These are phyloP conservation scores for Cylloceria caligata DNA, from an alignment of 2,888 invertebrate species.

Conservation along the genomic window DNA sequence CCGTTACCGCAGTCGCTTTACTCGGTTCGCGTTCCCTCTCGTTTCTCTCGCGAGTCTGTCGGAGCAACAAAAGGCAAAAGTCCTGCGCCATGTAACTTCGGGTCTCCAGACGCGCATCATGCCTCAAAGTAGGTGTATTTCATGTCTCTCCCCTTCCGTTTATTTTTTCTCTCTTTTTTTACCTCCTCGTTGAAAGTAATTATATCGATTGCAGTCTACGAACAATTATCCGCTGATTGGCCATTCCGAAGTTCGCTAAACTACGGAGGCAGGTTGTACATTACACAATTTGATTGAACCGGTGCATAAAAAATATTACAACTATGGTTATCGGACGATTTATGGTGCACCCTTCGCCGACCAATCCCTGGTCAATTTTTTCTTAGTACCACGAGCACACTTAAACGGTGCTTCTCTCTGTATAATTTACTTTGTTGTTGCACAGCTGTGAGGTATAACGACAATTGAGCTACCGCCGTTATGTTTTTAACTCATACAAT, in stretches of 20 bases:
- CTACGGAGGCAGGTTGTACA: not conserved
- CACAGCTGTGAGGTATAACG: constrained; percentile 5
- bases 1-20: constrained; percentile 78
- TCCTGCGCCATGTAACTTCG: constrained; percentile 10
- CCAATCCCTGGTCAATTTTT: not conserved
- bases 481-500: no score
- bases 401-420: constrained; percentile 20
- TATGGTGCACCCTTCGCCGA: not conserved
- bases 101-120: constrained; percentile 16
- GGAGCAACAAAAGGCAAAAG: constrained; percentile 51
- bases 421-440: constrained; percentile 9
- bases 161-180: constrained; percentile 11
- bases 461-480: no score
- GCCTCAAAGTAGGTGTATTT: constrained; percentile 30
- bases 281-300: constrained; percentile 1
- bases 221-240: constrained; percentile 54
- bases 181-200: constrained; percentile 21
- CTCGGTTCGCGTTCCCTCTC: constrained; percentile 53
- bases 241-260: constrained; percentile 22
- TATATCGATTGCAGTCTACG: constrained; percentile 46
- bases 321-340: constrained; percentile 33
- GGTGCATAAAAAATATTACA: constrained; percentile 21
- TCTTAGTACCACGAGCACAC: no score
- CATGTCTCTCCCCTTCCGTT: constrained; percentile 32
- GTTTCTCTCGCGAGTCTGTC: constrained; percentile 8